Evolutionary conservation across 2,888 invertebrate genomes (phyloP), one percentile per base, ranked within the genome.

Genomic region (Deroplatys truncata): DNA sequence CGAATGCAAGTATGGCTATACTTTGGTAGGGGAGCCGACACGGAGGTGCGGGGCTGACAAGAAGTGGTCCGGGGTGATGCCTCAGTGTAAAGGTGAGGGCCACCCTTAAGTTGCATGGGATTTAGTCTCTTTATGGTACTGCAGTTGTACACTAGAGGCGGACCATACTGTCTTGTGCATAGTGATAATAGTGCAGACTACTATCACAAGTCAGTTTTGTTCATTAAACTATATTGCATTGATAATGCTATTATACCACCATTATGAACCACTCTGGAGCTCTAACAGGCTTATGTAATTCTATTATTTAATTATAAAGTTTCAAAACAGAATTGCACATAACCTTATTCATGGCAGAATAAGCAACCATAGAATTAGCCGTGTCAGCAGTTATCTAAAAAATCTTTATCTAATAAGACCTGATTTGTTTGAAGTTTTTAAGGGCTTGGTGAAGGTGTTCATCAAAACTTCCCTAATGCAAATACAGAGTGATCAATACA

Each of bases 1-100:
- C 94, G 98, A 98, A 93, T 99, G 99, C 95, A 97, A 98, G 92
- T 98, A 98, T 92, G 99, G 99, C 16, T 99, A 97, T 94, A 97
- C 97, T 90, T 95, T 99, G 90, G 96, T 98, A 15, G 99, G 99
- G 0, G 97, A 98, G 91, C 96, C 97, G 25, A 98, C 98, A 3
- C 95, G 99, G 91, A 95, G 98, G 85, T 99, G 99, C 93, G 98
- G 98, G 1, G 98, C 98, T 2, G 98, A 99, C 93, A 97, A 97
- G 93, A 97, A 97, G 92, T 99, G 99, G 99, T 97, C 98, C 31
- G 99, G 98, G 82, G 95, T 96, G n/a, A 96, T 97, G 92, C 99
- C 99, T 1, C 94, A 95, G 91, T 99, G 99, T 93, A 98, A 98
- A 96, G 98, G 98, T 98, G 93, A 92, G 92, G 91, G 56, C 29